Conservation (phyloP, 1,140 invertebrate genomes). For the Drosophila simulans region DNA sequence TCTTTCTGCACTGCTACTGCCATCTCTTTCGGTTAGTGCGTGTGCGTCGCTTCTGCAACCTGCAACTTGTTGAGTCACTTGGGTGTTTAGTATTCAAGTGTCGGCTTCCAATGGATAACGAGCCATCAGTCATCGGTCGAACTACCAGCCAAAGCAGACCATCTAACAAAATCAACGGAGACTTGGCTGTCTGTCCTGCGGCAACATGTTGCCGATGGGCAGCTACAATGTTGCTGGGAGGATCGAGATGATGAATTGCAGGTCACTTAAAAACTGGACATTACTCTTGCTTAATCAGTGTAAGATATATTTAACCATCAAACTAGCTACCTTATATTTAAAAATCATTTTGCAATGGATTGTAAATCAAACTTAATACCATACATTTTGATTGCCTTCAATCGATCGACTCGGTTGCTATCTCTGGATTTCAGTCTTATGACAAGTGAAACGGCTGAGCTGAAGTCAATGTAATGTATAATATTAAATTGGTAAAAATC, state of each 20-base stretch:
- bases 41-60: slow-evolving; percentile 30
- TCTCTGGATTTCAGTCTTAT: slow-evolving; percentile 28
- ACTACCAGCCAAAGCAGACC: slow-evolving; percentile 24
- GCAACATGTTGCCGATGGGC: slow-evolving; percentile 43
- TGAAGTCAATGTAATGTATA: slow-evolving; percentile 65
- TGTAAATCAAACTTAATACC: too few relatives aligned
- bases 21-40: slow-evolving; percentile 11
- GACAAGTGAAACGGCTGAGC: slow-evolving; percentile 64
- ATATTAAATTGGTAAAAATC: slow-evolving; percentile 46
- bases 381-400: not conserved
- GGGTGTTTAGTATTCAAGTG: slow-evolving; percentile 66
- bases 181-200: not conserved
- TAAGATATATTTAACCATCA: not conserved
- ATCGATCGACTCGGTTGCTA: not conserved
- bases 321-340: not conserved
- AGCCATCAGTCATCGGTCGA: slow-evolving; percentile 45
- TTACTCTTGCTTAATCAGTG: not conserved
- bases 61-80: slow-evolving; percentile 77
- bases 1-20: not conserved
- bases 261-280: not conserved
- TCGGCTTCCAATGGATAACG: slow-evolving; percentile 63
- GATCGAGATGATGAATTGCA: slow-evolving; percentile 7
- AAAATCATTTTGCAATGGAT: not conserved
- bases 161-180: slow-evolving; percentile 25
- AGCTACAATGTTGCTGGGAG: slow-evolving; percentile 47